Conservation (phyloP, 2,888 invertebrate genomes). For the Clusia tigrina region DNA sequence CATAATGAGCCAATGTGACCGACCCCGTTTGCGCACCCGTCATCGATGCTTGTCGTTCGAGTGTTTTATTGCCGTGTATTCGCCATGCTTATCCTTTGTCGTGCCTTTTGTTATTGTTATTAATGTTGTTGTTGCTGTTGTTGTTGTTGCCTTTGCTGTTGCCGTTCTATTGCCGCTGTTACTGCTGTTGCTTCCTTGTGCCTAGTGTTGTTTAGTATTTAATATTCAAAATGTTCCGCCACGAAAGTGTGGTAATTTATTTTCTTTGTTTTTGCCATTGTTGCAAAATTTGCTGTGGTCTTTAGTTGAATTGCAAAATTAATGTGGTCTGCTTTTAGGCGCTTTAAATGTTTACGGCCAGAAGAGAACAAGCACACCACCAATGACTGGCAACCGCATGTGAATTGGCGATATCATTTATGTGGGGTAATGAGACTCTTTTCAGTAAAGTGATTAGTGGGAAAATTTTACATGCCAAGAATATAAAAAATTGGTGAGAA, state of each 20-base stretch:
- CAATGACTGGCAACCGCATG: constrained; percentile 13
- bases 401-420: constrained; percentile 17
- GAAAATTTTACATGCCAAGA: neutral
- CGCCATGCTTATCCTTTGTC: neutral
- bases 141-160: too few relatives aligned
- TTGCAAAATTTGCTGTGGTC: constrained; percentile 6
- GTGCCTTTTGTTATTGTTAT: neutral
- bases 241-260: constrained; percentile 8
- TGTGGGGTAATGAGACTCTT: constrained; percentile 10
- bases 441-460: neutral
- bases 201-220: constrained; percentile 8
- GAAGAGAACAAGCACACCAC: too few relatives aligned
- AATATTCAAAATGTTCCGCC: constrained; percentile 9
- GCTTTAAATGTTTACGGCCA: neutral
- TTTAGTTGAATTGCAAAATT: constrained; percentile 8
- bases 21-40: neutral
- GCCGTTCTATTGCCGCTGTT: too few relatives aligned
- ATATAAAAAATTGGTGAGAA: too few relatives aligned
- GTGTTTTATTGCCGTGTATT: constrained; percentile 4
- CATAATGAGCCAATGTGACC: neutral
- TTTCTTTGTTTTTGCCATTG: constrained; percentile 5
- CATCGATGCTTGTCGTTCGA: constrained; percentile 11
- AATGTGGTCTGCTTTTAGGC: neutral
- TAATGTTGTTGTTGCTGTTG: too few relatives aligned
- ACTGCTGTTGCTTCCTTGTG: constrained; percentile 2